Evolutionary conservation across 2,797 vertebrate species (phyloP), one percentile per base, ranked within the genome.

Genomic region (Myotis pilosus): DNA sequence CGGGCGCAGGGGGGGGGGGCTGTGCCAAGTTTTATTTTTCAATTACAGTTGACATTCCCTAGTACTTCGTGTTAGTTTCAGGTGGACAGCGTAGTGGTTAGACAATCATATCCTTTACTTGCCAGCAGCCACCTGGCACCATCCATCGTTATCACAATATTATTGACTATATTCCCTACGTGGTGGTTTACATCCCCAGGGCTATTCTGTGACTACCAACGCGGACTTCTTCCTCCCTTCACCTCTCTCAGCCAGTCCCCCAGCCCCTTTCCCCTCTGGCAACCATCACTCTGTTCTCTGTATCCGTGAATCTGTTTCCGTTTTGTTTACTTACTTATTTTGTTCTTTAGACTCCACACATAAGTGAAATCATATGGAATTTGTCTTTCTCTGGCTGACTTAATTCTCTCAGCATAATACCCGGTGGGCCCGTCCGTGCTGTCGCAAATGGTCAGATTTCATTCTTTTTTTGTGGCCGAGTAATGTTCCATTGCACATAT

Each of bases 81-180:
- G 2, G 49, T 2, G n/a, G 2, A 8, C 20, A 5, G 75, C n/a
- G 4, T 16, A 23, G 49, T 23, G 49, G 49, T 55, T 25, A 36
- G 12, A 16, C 75, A 6, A 0, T 16, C 20, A 5, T 9, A 16
- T 1, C 1, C n/a, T 55, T 23, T 25, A 36, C 22, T 44, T 44
- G 41, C 41, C n/a, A 23, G 49, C 12, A 4, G 11, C n/a, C 75
- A 8, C 6, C 49, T 1, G n/a, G 11, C 49, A 4, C 49, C 30
- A 1, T 4, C 1, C n/a, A 23, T 6, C 12, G 30, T 33, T 7
- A 23, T 16, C 20, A 30, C 15, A 2, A 0, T 36, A 23, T 9
- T 0, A 16, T 2, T 36, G 75, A 36, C 49, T 33, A 0, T 6
- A 3, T n/a, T n/a, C 28, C 47, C 74, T 8, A 0, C 0, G 19